phyloP scores from a whole-genome alignment of 2,113 vertebrate genomes.

The Excalfactoria chinensis region DNA sequence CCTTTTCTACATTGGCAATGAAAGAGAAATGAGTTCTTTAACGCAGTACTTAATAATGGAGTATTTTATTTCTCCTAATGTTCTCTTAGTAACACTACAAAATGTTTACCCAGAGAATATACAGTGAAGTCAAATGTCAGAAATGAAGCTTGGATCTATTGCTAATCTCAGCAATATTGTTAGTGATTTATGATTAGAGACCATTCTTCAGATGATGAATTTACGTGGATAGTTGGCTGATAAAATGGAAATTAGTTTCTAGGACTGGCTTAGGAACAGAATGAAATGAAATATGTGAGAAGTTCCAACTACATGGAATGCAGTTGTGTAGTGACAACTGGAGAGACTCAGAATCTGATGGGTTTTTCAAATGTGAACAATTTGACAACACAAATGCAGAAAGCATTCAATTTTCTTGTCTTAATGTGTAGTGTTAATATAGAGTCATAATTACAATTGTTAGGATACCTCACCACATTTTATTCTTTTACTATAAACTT shows the following conservation, averaged over 20 bases:
- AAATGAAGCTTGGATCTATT: background rate
- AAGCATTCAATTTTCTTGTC: background rate
- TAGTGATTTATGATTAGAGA: constrained; percentile 8
- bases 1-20: background rate
- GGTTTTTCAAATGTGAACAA: too few relatives aligned
- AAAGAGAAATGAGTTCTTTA: background rate
- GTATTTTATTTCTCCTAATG: background rate
- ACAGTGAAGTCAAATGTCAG: constrained; percentile 21
- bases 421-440: background rate
- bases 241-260: background rate
- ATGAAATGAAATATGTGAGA: background rate
- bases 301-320: background rate
- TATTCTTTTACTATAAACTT: background rate
- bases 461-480: background rate
- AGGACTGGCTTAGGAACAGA: background rate
- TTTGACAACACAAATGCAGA: background rate
- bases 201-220: constrained; percentile 5
- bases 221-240: background rate
- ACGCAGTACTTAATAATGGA: background rate
- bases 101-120: background rate
- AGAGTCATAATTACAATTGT: background rate
- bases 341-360: background rate
- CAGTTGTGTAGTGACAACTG: background rate
- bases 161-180: constrained; percentile 14
- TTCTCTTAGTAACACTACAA: constrained; percentile 16